Base-by-base conservation (phyloP, 2,113 vertebrate species). In the Mobula hypostoma region DNA sequence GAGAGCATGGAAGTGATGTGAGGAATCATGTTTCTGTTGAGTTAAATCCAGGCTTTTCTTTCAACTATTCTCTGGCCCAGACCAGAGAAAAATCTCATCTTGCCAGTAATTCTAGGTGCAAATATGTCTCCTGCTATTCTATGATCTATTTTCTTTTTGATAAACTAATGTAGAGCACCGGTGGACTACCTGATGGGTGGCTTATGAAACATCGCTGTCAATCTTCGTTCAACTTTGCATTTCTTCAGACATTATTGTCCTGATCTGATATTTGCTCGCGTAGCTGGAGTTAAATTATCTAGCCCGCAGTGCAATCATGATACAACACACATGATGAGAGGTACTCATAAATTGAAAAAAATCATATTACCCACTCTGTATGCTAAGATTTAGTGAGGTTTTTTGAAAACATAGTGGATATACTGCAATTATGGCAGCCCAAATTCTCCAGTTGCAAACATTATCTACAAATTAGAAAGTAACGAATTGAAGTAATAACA, bases 201-300 rank as follows among this genome's bases (percentile, higher is more conserved):
- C n/a, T 90, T 63, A 32, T 68, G n/a, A 29, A 90, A 90, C 85
- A 9, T 5, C 29, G 66, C 9, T 68, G 29, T 66, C 85, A 90
- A 90, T 90, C 29, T 66, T 66, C 0, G n/a, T 32, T 90, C 6
- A 66, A 68, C 27, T 90, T 90, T 88, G 29, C 85, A 90, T 66
- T 90, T 90, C 61, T 68, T 90, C 85, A 90, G 85, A 90, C 61
- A 66, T 68, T 90, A 66, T 15, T 32, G 61, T 36, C 85, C 61
- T 32, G 61, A 90, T 90, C 85, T 66, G 61, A 90, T 90, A 68
- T 90, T n/a, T 32, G 85, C 8, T 56, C 29, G 58, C 58, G n/a
- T 15, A 56, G 61, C 29, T 90, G 7, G 61, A 90, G 66, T 66
- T 32, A 90, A 90, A 68, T 66, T 90, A 11, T 90, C 61, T 66